Evolutionary conservation across 2,797 vertebrate genomes (phyloP).

Genomic region (Sebastes minor): DNA sequence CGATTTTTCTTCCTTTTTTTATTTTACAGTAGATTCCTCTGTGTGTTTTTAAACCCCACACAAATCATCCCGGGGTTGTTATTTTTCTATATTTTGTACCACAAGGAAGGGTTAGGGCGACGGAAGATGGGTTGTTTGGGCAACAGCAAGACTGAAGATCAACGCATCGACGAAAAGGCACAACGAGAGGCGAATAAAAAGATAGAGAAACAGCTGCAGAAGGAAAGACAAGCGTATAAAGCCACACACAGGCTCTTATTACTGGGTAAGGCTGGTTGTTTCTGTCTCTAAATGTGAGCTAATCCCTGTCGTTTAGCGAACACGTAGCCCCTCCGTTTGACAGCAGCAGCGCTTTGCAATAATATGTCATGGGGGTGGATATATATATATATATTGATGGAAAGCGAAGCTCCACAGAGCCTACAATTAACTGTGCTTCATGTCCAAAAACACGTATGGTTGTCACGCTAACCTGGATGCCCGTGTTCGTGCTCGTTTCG

Average conservation of each 20-base stretch:
- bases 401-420: conserved; percentile 63
- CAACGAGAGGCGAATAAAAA: conserved; percentile 98
- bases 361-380: conserved; percentile 81
- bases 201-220: conserved; percentile 97
- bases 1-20: conserved; percentile 61
- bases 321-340: conserved; percentile 78
- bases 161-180: conserved; percentile 97
- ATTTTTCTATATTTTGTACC: conserved; percentile 44
- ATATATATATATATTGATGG: conserved; percentile 58
- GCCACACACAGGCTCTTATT: conserved; percentile 95
- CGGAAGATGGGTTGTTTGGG: conserved; percentile 98
- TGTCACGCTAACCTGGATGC: neutral
- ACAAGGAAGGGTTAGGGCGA: conserved; percentile 77
- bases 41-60: conserved; percentile 30
- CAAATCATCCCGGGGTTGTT: conserved; percentile 46
- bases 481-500: conserved; percentile 6
- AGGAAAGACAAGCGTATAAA: conserved; percentile 95
- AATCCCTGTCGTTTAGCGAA: conserved; percentile 71
- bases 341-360: conserved; percentile 71
- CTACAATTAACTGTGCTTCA: conserved; percentile 49
- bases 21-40: conserved; percentile 49
- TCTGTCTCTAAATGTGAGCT: conserved; percentile 57
- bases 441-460: conserved; percentile 39
- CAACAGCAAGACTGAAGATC: conserved; percentile 98
- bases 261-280: conserved; percentile 87